These are phyloP conservation scores for Heliconius melpomene DNA, from an alignment of 1,140 invertebrate species.

Conservation along the genomic window DNA sequence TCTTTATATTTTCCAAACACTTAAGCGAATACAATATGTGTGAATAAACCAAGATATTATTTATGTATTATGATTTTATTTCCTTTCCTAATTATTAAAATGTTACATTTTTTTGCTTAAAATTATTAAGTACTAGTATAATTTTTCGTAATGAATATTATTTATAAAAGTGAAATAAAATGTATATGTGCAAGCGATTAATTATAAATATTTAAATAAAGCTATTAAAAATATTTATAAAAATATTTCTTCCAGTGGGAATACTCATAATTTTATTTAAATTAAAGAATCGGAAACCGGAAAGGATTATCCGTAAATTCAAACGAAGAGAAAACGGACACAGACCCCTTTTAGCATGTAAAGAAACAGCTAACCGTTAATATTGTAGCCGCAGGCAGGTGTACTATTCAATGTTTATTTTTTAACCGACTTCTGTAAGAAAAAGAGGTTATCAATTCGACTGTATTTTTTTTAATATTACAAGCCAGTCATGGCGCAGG, in stretches of 20 bases:
- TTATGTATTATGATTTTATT: slow-evolving; percentile 21
- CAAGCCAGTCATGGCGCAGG: too few relatives aligned
- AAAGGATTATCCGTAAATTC: slow-evolving; percentile 22
- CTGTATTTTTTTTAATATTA: too few relatives aligned
- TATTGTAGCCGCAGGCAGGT: neutral
- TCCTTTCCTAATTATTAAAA: neutral
- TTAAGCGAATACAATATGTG: slow-evolving; percentile 50
- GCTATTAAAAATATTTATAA: too few relatives aligned
- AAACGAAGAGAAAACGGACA: neutral
- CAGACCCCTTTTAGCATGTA: neutral
- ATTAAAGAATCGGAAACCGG: slow-evolving; percentile 18
- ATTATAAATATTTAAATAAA: too few relatives aligned
- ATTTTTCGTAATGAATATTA: too few relatives aligned
- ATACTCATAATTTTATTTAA: slow-evolving; percentile 8
- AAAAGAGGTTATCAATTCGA: too few relatives aligned
- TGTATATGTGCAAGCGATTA: too few relatives aligned
- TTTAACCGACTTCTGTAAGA: too few relatives aligned
- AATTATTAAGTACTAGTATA: too few relatives aligned
- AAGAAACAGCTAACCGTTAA: neutral
- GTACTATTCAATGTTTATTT: neutral
- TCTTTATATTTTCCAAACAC: slow-evolving; percentile 47
- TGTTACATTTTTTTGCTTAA: neutral
- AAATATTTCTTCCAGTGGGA: too few relatives aligned
- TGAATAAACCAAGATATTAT: slow-evolving; percentile 45
- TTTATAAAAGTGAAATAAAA: too few relatives aligned